Base-by-base conservation (phyloP, 2,113 vertebrate genomes). In the Rhipidura dahli region DNA sequence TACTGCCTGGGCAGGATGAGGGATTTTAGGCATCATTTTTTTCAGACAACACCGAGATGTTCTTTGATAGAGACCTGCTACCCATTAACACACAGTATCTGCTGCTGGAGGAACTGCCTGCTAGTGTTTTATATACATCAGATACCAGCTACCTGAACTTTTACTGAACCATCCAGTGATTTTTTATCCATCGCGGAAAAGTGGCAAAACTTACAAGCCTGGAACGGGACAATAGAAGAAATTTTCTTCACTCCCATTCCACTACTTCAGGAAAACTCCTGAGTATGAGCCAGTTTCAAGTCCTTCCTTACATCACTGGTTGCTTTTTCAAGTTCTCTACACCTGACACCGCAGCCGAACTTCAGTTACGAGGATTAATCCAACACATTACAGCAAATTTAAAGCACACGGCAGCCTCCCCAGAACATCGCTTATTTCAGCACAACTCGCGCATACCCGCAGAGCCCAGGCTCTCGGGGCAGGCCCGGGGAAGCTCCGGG, bases 371-470 rank as follows among this genome's bases (percentile, higher is more conserved):
- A 54, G 28, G 8, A 22, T 2, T 35, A 10, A 40, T 8, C 33
- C 39, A 12, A 17, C 0, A 15, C 3, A 17, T 20, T 3, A 30
- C 1, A 63, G 57, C 75, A 39, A 35, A 53, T 17, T 6, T 19
- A 45, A 40, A n/a, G 37, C 37, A 30, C 7, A 19, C 16, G 3
- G 30, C 45, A 45, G 4, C 23, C 37, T 33, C 42, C 28, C n/a
- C 7, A 20, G 31, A 45, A 28, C 30, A 22, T 6, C 24, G 1
- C 28, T 49, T 9, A 12, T 47, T 35, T 13, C 49, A 40, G 2
- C 21, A 7, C 31, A 12, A 0, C 30, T 8, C 5, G 23, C 0
- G 2, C 19, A 39, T 1, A 33, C 3, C 21, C 7, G 1, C 63
- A 4, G 14, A 27, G 35, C 12, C 37, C 56, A 1, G 18, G 35